Evolutionary conservation across 2,888 invertebrate species (phyloP).

Genomic region (Himalopsyche kuldschensis): DNA sequence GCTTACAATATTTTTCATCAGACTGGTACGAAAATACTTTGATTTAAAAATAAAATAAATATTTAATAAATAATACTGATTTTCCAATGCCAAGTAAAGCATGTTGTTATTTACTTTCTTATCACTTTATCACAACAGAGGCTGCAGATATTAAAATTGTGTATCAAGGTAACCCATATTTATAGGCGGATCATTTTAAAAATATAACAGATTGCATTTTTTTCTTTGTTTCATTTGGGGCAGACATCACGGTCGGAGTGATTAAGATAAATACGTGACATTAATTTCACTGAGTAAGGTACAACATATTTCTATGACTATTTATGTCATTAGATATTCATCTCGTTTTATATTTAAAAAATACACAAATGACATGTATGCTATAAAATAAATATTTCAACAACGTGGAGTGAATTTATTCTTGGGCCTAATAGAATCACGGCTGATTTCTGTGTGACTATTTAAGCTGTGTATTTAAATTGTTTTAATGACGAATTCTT

Average conservation of each 20-base stretch:
- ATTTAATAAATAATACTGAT: background rate
- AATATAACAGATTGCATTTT: background rate
- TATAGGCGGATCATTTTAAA: background rate
- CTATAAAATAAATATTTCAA: too few relatives aligned
- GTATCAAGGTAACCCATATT: background rate
- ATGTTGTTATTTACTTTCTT: background rate
- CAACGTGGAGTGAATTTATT: too few relatives aligned
- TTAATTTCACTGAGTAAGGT: background rate
- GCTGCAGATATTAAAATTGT: background rate
- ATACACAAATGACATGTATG: too few relatives aligned
- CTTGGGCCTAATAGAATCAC: too few relatives aligned
- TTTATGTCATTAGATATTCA: too few relatives aligned
- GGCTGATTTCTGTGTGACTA: too few relatives aligned
- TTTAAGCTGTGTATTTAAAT: too few relatives aligned
- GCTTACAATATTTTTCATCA: background rate
- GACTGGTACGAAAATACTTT: background rate
- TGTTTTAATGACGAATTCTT: too few relatives aligned
- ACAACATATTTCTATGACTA: too few relatives aligned
- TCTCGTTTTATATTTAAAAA: too few relatives aligned
- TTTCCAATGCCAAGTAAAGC: background rate
- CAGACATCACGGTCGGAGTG: background rate
- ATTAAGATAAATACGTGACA: background rate
- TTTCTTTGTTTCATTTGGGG: background rate
- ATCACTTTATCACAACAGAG: background rate
- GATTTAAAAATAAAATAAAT: background rate